Conservation (phyloP, 53 echinoderm and acorn worm genomes). For the Holothuria leucospilota region DNA sequence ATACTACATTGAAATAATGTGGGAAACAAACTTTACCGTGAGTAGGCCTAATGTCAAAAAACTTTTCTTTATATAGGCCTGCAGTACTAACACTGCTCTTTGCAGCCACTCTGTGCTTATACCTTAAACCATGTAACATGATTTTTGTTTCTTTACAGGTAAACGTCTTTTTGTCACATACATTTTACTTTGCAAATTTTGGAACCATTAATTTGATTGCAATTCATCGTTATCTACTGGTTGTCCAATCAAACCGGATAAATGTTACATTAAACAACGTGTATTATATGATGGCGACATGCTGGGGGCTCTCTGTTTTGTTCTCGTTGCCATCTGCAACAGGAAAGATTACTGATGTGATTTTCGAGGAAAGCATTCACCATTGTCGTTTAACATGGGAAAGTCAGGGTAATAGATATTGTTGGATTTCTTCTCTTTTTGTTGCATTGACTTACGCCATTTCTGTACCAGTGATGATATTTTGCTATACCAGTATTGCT, state of each 20-base stretch:
- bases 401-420: background rate
- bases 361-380: background rate
- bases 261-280: slow-evolving; percentile 8
- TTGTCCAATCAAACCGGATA: slow-evolving; percentile 27
- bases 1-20: too few species aligned
- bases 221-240: slow-evolving; percentile 42
- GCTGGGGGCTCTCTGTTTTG: background rate
- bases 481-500: slow-evolving; percentile 27
- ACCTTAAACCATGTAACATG: too few species aligned
- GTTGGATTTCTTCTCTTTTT: background rate
- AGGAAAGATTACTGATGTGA: background rate
- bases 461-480: slow-evolving; percentile 12
- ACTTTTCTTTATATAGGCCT: too few species aligned
- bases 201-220: slow-evolving; percentile 24
- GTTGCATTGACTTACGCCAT: background rate
- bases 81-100: too few species aligned
- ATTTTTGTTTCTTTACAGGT: background rate
- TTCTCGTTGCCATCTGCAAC: slow-evolving; percentile 23
- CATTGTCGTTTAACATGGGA: slow-evolving; percentile 10
- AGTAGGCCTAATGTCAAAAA: too few species aligned
- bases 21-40: too few species aligned
- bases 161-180: background rate
- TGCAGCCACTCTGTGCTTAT: too few species aligned
- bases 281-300: slow-evolving; percentile 18
- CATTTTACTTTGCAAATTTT: slow-evolving; percentile 26